A percentile compares a stretch with the other conserved stretches of the same genome.
phyloP scores from a whole-genome alignment of 1,140 invertebrate species.

The Aethina tumida region DNA sequence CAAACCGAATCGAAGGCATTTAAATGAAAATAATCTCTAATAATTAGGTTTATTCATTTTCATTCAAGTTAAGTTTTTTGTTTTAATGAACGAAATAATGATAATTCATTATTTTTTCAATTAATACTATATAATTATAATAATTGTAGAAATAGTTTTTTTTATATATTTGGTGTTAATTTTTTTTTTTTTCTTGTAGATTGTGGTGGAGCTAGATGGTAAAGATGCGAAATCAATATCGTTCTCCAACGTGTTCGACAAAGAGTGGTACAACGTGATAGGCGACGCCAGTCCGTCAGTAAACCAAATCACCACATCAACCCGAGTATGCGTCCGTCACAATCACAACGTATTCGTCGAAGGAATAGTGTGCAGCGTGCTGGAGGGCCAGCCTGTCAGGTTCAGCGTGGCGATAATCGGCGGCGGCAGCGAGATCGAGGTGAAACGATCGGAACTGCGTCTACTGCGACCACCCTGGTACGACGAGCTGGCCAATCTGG shows the following conservation, averaged over 20 bases:
- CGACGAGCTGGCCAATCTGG: slow-evolving; percentile 78
- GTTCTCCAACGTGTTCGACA: slow-evolving; percentile 59
- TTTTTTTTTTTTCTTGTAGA: slow-evolving; percentile 35
- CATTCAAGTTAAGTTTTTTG: no score
- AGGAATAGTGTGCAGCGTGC: slow-evolving; percentile 67
- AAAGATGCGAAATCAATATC: slow-evolving; percentile 50
- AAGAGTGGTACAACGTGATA: slow-evolving; percentile 78
- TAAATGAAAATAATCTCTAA: no score
- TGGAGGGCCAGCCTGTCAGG: slow-evolving; percentile 53
- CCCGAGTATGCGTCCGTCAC: slow-evolving; percentile 41
- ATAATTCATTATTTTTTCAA: no score
- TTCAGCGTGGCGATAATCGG: slow-evolving; percentile 66
- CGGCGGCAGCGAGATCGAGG: slow-evolving; percentile 38
- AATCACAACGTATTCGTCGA: slow-evolving; percentile 65
- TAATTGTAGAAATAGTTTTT: no score
- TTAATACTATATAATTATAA: no score
- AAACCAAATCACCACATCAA: slow-evolving; percentile 50
- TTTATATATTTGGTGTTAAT: not conserved
- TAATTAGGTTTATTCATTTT: no score
- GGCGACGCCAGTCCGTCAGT: slow-evolving; percentile 84
- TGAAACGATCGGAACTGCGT: slow-evolving; percentile 80
- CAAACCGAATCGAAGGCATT: no score
- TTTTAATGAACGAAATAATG: no score
- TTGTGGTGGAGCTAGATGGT: slow-evolving; percentile 65
- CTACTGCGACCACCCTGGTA: slow-evolving; percentile 88